Base-by-base conservation (phyloP, 1,140 invertebrate genomes). In the Drosophila nasuta region DNA sequence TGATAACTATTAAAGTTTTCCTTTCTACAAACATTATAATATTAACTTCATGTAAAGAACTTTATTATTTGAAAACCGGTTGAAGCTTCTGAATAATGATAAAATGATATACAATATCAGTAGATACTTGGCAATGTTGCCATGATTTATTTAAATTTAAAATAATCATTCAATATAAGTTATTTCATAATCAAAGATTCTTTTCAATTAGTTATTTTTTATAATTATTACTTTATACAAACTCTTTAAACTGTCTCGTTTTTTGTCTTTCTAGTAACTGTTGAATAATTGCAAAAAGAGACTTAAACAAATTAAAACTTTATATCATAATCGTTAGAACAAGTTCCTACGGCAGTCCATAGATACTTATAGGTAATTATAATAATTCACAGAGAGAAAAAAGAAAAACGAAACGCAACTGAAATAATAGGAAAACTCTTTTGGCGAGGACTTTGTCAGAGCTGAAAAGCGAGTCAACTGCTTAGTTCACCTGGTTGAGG, bases 401-500 rank as follows among this genome's bases (percentile, higher is more conserved):
- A 25, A 25, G 3, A 25, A 25, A 25, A 25, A 25, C 20, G 48
- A 28, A 28, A 17, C 5, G 20, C 8, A 10, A 11, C 17, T 25
- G 15, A 49, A 20, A 49, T 25, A 49, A 15, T 13, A 13, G 41
- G 3, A 30, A 35, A 54, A 54, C 28, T 54, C 13, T 33, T 35
- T 54, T 8, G n/a, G 28, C n/a, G 25, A 8, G 13, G 2, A 11
- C 11, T 30, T 60, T 59, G 33, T 5, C 10, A 33, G 6, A 7
- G 7, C 15, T 56, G 10, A 38, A 57, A 57, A 25, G 15, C 35
- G 5, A 38, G 35, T 1, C 35, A 20, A 51, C 35, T 30, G 46
- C 35, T 30, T 30, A 35, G 41, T 62, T 68, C 65, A 78, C 69
- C 75, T 75, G 66, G 56, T 30, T 30, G 13, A 38, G 13, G 48